These are phyloP conservation scores for Drosophila asahinai DNA, from an alignment of 1,140 invertebrate species.

Conservation along the genomic window DNA sequence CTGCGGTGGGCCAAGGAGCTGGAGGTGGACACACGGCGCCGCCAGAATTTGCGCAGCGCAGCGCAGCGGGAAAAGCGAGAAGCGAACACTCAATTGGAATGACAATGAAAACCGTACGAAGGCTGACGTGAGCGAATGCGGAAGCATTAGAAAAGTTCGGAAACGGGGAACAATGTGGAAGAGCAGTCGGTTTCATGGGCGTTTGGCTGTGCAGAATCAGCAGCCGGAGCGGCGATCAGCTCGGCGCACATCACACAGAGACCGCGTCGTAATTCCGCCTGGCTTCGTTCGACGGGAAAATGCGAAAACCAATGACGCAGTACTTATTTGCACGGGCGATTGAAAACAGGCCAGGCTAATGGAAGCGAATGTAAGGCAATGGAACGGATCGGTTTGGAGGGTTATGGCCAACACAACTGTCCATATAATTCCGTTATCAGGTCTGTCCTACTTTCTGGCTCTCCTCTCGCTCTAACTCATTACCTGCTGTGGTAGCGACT, in stretches of 20 bases:
- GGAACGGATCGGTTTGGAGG: background rate
- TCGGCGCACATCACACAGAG: constrained; percentile 4
- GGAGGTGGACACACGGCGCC: constrained; percentile 8
- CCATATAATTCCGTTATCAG: constrained; percentile 35
- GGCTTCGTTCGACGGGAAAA: constrained; percentile 6
- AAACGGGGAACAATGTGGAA: constrained; percentile 9
- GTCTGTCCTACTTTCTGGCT: constrained; percentile 23
- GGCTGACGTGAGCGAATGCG: constrained; percentile 22
- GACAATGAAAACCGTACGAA: constrained; percentile 28
- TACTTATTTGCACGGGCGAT: constrained; percentile 17
- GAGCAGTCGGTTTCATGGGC: constrained; percentile 4
- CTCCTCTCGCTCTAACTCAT: constrained; percentile 10
- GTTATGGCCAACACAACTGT: constrained; percentile 23
- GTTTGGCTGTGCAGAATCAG: constrained; percentile 13
- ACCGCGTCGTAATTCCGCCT: constrained; percentile 25
- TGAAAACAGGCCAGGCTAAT: constrained; percentile 13
- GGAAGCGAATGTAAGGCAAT: background rate
- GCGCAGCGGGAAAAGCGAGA: constrained; percentile 12
- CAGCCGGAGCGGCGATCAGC: constrained; percentile 10
- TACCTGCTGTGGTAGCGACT: constrained; percentile 39
- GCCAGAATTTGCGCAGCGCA: constrained; percentile 52
- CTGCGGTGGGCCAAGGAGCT: constrained; percentile 8
- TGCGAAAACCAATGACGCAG: constrained; percentile 25
- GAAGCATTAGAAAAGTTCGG: constrained; percentile 42
- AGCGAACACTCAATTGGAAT: constrained; percentile 38